Conservation (phyloP, 2,888 invertebrate genomes). For the Pyrrhosoma nymphula region DNA sequence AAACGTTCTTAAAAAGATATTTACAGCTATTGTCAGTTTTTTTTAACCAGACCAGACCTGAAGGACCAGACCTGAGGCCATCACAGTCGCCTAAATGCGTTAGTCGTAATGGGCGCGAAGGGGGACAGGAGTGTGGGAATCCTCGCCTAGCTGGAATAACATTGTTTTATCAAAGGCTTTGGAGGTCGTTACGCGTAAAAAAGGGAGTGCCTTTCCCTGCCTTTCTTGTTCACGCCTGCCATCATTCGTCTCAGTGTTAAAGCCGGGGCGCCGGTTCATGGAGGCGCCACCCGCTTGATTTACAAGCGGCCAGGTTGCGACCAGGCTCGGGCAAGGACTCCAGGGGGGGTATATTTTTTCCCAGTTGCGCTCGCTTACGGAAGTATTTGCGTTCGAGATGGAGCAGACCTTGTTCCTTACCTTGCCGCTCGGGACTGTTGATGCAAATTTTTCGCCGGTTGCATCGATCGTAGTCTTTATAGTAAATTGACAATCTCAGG, state of each 20-base stretch:
- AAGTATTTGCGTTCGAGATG: not conserved
- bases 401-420: not conserved
- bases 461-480: too few relatives aligned
- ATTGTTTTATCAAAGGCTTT: not conserved
- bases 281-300: constrained; percentile 1
- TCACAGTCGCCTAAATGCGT: too few relatives aligned
- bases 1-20: too few relatives aligned
- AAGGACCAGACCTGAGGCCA: too few relatives aligned
- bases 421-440: too few relatives aligned
- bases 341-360: not conserved
- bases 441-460: too few relatives aligned
- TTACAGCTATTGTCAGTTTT: too few relatives aligned
- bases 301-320: not conserved
- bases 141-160: not conserved
- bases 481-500: too few relatives aligned
- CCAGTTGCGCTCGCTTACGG: not conserved
- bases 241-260: not conserved
- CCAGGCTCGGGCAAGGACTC: not conserved
- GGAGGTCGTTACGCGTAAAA: not conserved
- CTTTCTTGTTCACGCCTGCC: not conserved
- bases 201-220: not conserved
- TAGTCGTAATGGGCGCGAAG: not conserved
- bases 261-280: not conserved
- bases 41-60: too few relatives aligned
- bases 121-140: not conserved